These are phyloP conservation scores for Parauchenoglanis ngamensis DNA, from an alignment of 2,797 vertebrate genomes.

Conservation along the genomic window DNA sequence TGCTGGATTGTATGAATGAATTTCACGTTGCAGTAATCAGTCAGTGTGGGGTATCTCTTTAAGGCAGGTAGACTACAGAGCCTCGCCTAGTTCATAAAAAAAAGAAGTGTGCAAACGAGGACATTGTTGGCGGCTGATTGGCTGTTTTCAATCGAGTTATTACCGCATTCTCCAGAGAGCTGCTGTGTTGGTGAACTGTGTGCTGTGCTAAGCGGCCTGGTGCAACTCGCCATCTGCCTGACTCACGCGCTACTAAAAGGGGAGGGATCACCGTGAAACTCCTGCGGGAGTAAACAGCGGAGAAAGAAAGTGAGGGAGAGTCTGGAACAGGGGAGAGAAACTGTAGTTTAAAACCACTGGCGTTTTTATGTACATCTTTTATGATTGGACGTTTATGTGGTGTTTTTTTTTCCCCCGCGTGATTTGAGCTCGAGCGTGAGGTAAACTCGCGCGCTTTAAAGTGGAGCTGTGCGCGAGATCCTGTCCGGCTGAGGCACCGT, in stretches of 20 bases:
- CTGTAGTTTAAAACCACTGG: background rate
- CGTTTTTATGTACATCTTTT: background rate
- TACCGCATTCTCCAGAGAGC: constrained; percentile 20
- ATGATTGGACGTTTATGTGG: constrained; percentile 62
- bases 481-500: constrained; percentile 34
- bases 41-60: constrained; percentile 33
- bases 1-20: constrained; percentile 5
- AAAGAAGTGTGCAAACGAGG: constrained; percentile 51
- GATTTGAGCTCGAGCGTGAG: background rate
- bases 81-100: constrained; percentile 50
- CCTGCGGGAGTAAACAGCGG: constrained; percentile 29
- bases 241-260: background rate
- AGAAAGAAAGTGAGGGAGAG: constrained; percentile 34
- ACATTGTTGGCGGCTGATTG: constrained; percentile 53
- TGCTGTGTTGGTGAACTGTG: constrained; percentile 6
- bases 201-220: constrained; percentile 15
- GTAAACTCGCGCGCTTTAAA: constrained; percentile 41
- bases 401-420: constrained; percentile 3
- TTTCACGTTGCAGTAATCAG: background rate
- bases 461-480: constrained; percentile 21
- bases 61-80: constrained; percentile 52
- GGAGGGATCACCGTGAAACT: constrained; percentile 7
- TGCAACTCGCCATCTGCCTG: constrained; percentile 4
- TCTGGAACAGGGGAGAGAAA: no score
- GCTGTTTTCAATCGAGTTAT: constrained; percentile 58